Conservation (phyloP, 2,888 invertebrate genomes). For the Diogma glabrata region DNA sequence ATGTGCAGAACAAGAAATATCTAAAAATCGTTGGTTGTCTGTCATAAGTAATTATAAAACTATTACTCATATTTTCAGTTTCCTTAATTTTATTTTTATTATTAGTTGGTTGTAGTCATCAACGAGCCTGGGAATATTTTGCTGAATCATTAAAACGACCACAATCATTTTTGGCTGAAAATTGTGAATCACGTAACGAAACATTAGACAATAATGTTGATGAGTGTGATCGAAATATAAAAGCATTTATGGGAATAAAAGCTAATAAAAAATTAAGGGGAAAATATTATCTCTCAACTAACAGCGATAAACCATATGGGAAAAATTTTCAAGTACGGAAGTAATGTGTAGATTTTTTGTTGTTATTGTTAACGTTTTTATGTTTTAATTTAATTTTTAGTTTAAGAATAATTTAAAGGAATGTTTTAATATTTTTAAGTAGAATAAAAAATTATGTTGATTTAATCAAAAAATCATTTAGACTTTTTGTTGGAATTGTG, state of each 20-base stretch:
- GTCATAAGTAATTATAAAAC: too few species aligned
- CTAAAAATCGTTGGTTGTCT: conserved; percentile 35
- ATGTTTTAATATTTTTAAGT: too few species aligned
- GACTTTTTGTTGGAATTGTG: too few species aligned
- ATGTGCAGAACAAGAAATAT: conserved; percentile 47
- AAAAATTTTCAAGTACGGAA: conserved; percentile 32
- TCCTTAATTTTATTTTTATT: too few species aligned
- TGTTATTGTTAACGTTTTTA: too few species aligned
- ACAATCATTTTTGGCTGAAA: conserved; percentile 53
- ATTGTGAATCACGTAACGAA: conserved; percentile 42
- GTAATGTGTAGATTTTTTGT: not conserved
- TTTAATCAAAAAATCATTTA: too few species aligned
- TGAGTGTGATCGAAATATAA: conserved; percentile 33
- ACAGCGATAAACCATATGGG: conserved; percentile 49
- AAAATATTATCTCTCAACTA: conserved; percentile 57
- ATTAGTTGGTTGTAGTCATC: conserved; percentile 72
- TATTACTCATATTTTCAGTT: too few species aligned
- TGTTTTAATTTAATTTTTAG: too few species aligned
- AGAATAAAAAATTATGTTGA: too few species aligned
- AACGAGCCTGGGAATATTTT: conserved; percentile 64
- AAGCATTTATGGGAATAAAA: conserved; percentile 57
- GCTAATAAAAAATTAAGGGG: conserved; percentile 46
- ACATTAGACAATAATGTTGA: conserved; percentile 26
- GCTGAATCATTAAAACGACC: conserved; percentile 59
- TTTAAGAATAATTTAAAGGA: too few species aligned